Evolutionary conservation across 2,888 invertebrate genomes (phyloP), one percentile per base, ranked within the genome.

Genomic region (Patella ulyssiponensis): DNA sequence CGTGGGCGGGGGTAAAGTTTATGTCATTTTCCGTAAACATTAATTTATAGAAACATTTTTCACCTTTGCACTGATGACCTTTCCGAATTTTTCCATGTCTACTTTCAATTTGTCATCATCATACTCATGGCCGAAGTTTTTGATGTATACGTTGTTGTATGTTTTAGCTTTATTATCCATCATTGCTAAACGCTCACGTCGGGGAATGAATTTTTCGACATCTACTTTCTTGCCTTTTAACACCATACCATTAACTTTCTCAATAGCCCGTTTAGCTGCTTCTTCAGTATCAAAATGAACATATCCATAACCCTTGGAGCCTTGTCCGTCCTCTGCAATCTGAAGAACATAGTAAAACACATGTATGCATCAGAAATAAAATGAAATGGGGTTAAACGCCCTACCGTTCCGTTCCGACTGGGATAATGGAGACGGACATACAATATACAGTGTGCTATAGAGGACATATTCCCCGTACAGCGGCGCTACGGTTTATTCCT

Each of bases 221-320:
- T 90, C 93, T 89, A 93, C 99, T 94, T 98, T 99, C 92, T 99
- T 99, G 79, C 97, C 97, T 92, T 98, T 98, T 89, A 99, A 93
- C 93, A 99, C 95, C 99, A 99, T 99, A 84, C 96, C 96, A 93
- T 99, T 99, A 79, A 99, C 99, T 93, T 98, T 99, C 88, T 98
- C 97, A 91, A 99, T 99, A 77, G 99, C 98, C 91, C 96, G 97
- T 90, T 96, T 96, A 51, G 98, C 98, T 51, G 98, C 97, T 93
- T 98, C 98, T 92, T 98, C 98, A 76, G 98, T 98, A 93, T 98
- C 98, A 93, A 98, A 99, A 93, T 99, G 98, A 51, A 99, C 98
- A 93, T 99, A 99, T 74, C 98, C 98, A 92, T 98, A 99, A 75
- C 98, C 98, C 92, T 98, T 98, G 74, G 98, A 98, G 82, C 94